Evolutionary conservation across 2,888 invertebrate genomes (phyloP).

Genomic region (Heliconius aoede): DNA sequence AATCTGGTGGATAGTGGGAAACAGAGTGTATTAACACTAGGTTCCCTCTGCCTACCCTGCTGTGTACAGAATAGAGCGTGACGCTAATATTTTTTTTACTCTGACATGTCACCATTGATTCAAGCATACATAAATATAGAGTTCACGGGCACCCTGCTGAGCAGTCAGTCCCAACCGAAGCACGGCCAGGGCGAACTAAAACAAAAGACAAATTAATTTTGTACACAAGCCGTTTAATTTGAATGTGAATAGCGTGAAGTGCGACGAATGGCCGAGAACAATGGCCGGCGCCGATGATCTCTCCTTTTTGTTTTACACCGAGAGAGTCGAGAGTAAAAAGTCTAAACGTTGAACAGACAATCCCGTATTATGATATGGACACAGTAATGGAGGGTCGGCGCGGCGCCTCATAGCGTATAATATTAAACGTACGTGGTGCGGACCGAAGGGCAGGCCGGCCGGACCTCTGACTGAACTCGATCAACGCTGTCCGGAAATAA

Average conservation of each 20-base stretch:
- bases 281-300: conserved; percentile 80
- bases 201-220: conserved; percentile 84
- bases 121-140: background rate
- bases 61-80: too few relatives aligned
- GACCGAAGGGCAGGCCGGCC: conserved; percentile 56
- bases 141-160: conserved; percentile 63
- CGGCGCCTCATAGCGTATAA: conserved; percentile 81
- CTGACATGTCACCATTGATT: background rate
- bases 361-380: conserved; percentile 83
- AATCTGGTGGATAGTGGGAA: too few relatives aligned
- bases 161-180: conserved; percentile 73
- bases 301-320: conserved; percentile 79
- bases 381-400: conserved; percentile 79
- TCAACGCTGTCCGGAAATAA: conserved; percentile 65
- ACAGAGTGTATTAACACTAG: too few relatives aligned
- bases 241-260: conserved; percentile 84
- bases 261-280: conserved; percentile 83
- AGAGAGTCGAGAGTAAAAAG: conserved; percentile 73
- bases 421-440: conserved; percentile 79
- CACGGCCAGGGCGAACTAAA: conserved; percentile 65
- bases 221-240: conserved; percentile 83
- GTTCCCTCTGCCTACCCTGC: too few relatives aligned
- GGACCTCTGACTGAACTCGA: conserved; percentile 49
- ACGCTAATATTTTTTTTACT: background rate
- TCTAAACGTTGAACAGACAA: conserved; percentile 78